These are phyloP conservation scores for Elephas maximus DNA, from an alignment of 2,113 vertebrate genomes.

Conservation along the genomic window DNA sequence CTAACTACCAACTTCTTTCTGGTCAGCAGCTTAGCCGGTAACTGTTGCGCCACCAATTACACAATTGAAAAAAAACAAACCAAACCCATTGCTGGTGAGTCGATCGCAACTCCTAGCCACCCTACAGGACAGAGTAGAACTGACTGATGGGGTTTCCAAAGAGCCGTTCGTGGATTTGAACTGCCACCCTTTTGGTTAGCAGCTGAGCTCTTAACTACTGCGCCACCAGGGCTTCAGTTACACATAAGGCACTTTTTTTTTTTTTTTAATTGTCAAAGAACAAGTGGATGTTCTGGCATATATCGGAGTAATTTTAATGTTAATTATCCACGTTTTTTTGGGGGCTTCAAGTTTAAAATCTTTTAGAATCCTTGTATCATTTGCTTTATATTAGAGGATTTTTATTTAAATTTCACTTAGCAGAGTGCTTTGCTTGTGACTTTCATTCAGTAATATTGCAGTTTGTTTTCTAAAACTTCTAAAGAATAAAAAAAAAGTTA, in stretches of 20 bases:
- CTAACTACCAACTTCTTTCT: no score
- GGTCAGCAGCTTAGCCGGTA: no score
- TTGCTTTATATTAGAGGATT: slow-evolving; percentile 12
- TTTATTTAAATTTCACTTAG: slow-evolving; percentile 61
- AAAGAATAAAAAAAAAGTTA: not conserved
- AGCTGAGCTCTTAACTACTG: not conserved
- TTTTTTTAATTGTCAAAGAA: not conserved
- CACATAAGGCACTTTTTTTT: not conserved
- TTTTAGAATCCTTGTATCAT: not conserved
- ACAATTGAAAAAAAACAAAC: no score
- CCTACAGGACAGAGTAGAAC: no score
- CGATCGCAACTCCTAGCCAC: no score
- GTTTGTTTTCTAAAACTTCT: slow-evolving; percentile 53
- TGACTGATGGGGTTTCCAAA: no score
- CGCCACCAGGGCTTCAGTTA: not conserved
- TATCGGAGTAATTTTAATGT: slow-evolving; percentile 15
- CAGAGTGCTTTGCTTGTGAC: not conserved
- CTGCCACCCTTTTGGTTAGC: no score
- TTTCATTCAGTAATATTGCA: not conserved
- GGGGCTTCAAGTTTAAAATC: slow-evolving; percentile 46
- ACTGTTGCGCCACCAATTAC: no score
- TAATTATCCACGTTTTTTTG: not conserved
- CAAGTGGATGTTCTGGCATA: not conserved
- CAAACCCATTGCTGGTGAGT: no score
- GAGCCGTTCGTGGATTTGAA: no score